A percentile compares a stretch with the other conserved stretches of the same genome.
Conservation (phyloP, 1,140 invertebrate genomes). For the Brachystomella parvula region DNA sequence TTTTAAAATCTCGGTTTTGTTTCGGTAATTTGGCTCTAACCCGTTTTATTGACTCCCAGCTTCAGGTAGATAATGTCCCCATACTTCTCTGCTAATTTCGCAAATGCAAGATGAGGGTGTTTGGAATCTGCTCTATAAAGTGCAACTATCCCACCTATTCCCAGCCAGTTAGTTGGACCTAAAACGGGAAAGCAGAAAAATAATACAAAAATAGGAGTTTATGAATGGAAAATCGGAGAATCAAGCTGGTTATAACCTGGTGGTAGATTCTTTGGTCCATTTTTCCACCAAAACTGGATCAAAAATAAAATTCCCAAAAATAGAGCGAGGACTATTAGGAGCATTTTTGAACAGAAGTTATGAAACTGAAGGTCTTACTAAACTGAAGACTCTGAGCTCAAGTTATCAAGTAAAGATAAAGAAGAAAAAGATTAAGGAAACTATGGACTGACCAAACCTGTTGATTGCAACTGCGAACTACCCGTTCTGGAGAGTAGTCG, state of each 20-base stretch:
- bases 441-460: too few relatives aligned
- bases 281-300: neutral
- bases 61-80: constrained; percentile 9
- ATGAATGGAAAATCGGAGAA: neutral
- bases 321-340: neutral
- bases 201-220: neutral
- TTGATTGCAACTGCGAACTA: too few relatives aligned
- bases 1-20: neutral
- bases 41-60: neutral
- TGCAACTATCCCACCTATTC: neutral
- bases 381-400: too few relatives aligned
- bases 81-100: constrained; percentile 16
- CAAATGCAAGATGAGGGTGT: constrained; percentile 6
- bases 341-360: too few relatives aligned
- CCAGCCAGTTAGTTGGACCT: constrained; percentile 9
- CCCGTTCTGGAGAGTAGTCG: too few relatives aligned
- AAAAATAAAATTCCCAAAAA: neutral
- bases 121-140: neutral
- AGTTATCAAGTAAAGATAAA: too few relatives aligned
- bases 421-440: too few relatives aligned
- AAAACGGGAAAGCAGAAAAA: too few relatives aligned
- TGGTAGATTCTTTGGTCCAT: neutral
- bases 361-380: too few relatives aligned
- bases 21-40: neutral
- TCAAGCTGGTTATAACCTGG: neutral